Evolutionary conservation across 2,888 invertebrate species (phyloP), one percentile per base, ranked within the genome.

Genomic region (Pristionchus arcanus): DNA sequence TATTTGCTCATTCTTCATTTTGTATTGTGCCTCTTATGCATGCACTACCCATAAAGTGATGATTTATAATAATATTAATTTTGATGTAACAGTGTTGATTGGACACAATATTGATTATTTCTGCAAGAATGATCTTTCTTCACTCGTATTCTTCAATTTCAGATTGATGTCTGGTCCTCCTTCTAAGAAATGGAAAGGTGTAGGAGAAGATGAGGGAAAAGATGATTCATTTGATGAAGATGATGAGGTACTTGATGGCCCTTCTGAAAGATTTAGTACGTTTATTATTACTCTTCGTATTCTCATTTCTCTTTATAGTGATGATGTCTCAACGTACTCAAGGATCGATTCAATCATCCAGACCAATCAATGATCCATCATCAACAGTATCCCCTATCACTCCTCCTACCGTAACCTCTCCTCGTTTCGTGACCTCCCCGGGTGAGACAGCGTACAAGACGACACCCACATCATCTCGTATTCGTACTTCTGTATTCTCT

Each of bases 221-320:
- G 63, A 86, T 63, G 86, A 86, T 63, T 86, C 86, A 25, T 86
- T 86, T n/a, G 86, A 86, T 63, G 86, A 86, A 21, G 77, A 77
- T 34, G 66, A 63, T n/a, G 63, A 63, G 21, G 16, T 86, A 37
- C 34, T 86, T 0, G 63, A 86, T 25, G 86, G 86, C n/a, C 86
- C 86, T 16, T 63, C 86, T 0, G 3, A 59, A 2, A 66, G 2
- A 63, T 59, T 37, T 25, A 0, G 86, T 86, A 21, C 4, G 63
- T 37, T 37, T 25, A 16, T 86, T 13, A 13, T 28, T 25, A 21
- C 42, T 77, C 13, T 37, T 7, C 15, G 7, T 42, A 31, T 42
- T 28, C 42, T 42, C 16, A 25, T 42, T 77, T 4, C 25, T 0
- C 1, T n/a, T 74, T 77, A 2, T 42, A 77, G 77, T 42, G 11